A percentile compares a stretch with the other conserved stretches of the same genome.
These are phyloP conservation scores for Cabera pusaria DNA, from an alignment of 2,888 invertebrate genomes.

Conservation along the genomic window DNA sequence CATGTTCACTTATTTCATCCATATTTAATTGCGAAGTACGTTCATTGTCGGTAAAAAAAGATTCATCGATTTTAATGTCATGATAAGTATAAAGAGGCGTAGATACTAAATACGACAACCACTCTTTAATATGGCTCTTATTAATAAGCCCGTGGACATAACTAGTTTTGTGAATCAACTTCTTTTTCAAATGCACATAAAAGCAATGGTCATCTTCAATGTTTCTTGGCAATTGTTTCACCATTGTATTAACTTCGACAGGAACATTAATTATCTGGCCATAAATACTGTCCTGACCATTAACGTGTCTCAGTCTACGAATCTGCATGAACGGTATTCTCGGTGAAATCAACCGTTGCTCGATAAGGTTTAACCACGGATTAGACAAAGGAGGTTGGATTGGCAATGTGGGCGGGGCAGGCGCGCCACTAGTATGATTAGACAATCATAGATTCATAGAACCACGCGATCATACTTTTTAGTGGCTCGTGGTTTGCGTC, in stretches of 20 bases:
- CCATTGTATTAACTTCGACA: constrained; percentile 38
- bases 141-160: constrained; percentile 32
- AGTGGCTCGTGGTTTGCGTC: no score
- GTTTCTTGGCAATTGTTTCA: constrained; percentile 36
- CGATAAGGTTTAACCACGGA: constrained; percentile 35
- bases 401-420: no score
- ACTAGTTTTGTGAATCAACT: constrained; percentile 33
- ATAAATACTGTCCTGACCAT: constrained; percentile 36
- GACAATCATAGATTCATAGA: no score
- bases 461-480: no score
- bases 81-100: constrained; percentile 33
- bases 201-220: constrained; percentile 35
- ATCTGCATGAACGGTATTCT: constrained; percentile 43
- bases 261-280: constrained; percentile 46
- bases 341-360: constrained; percentile 33
- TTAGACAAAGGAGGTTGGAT: no score
- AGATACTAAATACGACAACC: constrained; percentile 34
- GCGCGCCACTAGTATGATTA: no score
- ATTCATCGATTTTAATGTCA: constrained; percentile 32
- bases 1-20: constrained; percentile 36
- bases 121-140: constrained; percentile 32
- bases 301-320: constrained; percentile 37
- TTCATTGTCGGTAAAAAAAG: constrained; percentile 32
- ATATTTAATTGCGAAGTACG: constrained; percentile 26
- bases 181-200: constrained; percentile 32